Evolutionary conservation across 2,797 vertebrate species (phyloP).

Genomic region (Gambelia wislizenii): DNA sequence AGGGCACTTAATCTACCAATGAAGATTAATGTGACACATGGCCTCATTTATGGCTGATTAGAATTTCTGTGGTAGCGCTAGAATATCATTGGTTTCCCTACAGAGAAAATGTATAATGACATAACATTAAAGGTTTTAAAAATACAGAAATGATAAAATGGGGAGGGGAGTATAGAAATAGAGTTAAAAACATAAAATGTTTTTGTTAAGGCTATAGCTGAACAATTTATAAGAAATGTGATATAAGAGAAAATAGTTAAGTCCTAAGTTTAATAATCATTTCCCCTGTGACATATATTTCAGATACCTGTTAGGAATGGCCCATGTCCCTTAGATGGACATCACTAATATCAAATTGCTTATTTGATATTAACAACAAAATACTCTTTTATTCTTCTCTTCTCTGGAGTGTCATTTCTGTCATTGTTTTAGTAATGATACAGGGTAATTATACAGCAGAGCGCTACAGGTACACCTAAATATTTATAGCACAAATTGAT

Average conservation of each 20-base stretch:
- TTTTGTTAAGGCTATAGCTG: not conserved
- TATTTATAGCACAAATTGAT: no score
- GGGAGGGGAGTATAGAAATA: not conserved
- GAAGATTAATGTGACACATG: slow-evolving; percentile 1
- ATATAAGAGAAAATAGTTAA: not conserved
- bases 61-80: not conserved
- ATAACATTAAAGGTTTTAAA: slow-evolving; percentile 1
- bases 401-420: no score
- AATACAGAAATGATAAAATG: not conserved
- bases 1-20: not conserved
- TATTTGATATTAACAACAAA: slow-evolving; percentile 5
- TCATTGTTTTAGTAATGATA: no score
- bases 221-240: not conserved
- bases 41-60: not conserved
- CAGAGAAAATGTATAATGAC: not conserved
- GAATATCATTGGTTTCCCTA: not conserved
- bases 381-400: not conserved
- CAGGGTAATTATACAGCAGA: no score
- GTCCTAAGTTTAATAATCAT: not conserved
- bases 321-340: not conserved
- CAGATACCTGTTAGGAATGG: not conserved
- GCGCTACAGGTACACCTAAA: no score
- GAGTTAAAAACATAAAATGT: not conserved
- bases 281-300: not conserved
- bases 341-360: not conserved